A percentile compares a stretch with the other conserved stretches of the same genome.
Evolutionary conservation across 2,888 invertebrate genomes (phyloP).

Genomic region (Drosophila algonquin): DNA sequence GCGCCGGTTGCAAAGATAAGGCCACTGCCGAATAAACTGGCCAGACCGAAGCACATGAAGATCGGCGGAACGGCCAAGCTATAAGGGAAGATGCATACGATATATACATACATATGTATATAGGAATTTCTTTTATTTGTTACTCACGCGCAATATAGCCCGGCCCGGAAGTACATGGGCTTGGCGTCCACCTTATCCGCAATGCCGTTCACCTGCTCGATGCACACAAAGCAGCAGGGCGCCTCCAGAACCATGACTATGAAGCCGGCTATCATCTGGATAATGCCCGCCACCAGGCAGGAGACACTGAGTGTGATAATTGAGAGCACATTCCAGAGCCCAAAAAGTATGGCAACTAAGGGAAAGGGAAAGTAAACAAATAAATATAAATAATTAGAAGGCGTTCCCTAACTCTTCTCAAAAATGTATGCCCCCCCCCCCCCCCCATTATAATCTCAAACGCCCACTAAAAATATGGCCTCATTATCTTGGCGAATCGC

Average conservation of each 20-base stretch:
- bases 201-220: constrained; percentile 95
- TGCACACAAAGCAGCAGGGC: constrained; percentile 98
- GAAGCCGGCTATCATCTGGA: constrained; percentile 96
- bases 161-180: constrained; percentile 95
- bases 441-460: constrained; percentile 4
- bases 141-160: constrained; percentile 92
- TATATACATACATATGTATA: neutral
- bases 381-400: neutral
- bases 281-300: constrained; percentile 91
- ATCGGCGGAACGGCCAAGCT: constrained; percentile 93
- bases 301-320: constrained; percentile 87
- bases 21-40: constrained; percentile 93
- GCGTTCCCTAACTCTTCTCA: constrained; percentile 8
- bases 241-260: constrained; percentile 95
- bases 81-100: constrained; percentile 47
- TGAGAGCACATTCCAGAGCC: constrained; percentile 89
- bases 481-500: constrained; percentile 4
- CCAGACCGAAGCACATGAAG: constrained; percentile 89
- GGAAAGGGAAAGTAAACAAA: constrained; percentile 72
- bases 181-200: constrained; percentile 92
- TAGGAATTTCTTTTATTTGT: neutral
- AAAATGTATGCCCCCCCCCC: neutral
- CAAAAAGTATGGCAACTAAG: constrained; percentile 93
- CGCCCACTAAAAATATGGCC: constrained; percentile 13
- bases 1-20: constrained; percentile 94